Percentiles rank a stretch among this genome's conserved stretches.
phyloP scores from a whole-genome alignment of 2,888 invertebrate genomes.

The Tenthredo amoena region DNA sequence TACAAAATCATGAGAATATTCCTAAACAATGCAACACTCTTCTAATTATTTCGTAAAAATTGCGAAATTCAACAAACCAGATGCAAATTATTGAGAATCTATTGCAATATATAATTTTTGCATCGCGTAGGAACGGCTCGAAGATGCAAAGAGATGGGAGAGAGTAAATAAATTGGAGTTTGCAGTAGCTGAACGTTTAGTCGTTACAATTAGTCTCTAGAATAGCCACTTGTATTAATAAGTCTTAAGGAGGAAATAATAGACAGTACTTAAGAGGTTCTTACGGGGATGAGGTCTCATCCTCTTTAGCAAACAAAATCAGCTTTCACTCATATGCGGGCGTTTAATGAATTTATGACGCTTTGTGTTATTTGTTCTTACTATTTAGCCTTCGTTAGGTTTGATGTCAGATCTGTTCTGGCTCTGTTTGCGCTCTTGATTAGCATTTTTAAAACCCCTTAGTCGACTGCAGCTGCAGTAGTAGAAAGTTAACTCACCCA shows the following conservation, averaged over 20 bases:
- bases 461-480: constrained; percentile 11
- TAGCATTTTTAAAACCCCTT: constrained; percentile 43
- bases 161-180: constrained; percentile 2
- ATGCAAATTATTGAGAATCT: background rate
- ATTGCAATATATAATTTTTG: background rate
- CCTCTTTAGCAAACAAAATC: constrained; percentile 53
- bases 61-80: background rate
- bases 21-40: background rate
- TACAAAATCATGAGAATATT: background rate
- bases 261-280: constrained; percentile 21
- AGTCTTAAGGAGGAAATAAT: constrained; percentile 49
- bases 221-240: constrained; percentile 40
- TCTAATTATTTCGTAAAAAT: background rate
- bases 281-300: constrained; percentile 29
- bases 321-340: constrained; percentile 58
- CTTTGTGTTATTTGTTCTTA: constrained; percentile 54
- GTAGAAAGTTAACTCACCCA: constrained; percentile 39
- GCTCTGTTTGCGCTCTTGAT: constrained; percentile 48
- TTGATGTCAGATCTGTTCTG: constrained; percentile 54
- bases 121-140: background rate
- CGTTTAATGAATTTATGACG: constrained; percentile 64
- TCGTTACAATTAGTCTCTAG: background rate
- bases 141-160: background rate
- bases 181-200: constrained; percentile 36
- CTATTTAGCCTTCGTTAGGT: constrained; percentile 61